Evolutionary conservation across 2,113 vertebrate genomes (phyloP), one percentile per base, ranked within the genome.

Genomic region (Hyla sarda): DNA sequence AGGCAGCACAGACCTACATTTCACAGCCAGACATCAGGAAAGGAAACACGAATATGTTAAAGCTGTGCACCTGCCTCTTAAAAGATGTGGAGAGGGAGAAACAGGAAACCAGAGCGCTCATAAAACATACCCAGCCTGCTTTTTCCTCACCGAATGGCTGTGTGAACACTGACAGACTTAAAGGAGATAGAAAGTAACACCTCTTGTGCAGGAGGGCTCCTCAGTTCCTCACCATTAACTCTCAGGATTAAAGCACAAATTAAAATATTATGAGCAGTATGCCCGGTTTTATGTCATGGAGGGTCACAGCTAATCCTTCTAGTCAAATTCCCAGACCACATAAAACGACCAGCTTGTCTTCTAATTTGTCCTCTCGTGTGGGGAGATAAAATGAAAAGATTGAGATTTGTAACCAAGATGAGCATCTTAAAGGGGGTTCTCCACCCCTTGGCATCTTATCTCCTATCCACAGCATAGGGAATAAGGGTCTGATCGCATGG

Each of bases 1-100:
- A 82, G 85, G 54, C 41, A 14, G 30, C 77, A 7, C 52, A 86
- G 76, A 54, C 67, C 77, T 80, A 87, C 67, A 82, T 81, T 87
- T 87, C 85, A 87, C 85, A 87, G 77, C 78, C 47, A 82, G 67
- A 62, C 78, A 81, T 74, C 41, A 87, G 69, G 72, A 87, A 87
- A 87, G 80, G 85, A 87, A 82, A 58, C 85, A 74, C 45, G 78
- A 80, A 82, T 60, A 82, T 73, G 85, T 62, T 87, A 87, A 78
- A 82, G 19, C 30, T 16, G 45, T 74, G 85, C 85, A 87, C 85
- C 85, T 87, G 85, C 71, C 78, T 72, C 56, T 80, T 82, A 82
- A 81, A 81, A 87, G 78, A 87, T 52, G 52, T 54, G 77, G 21
- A 30, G 50, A 74, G 14, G 52, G 17, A 84, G 78, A 82, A 74